Percentiles rank a stretch among this genome's conserved stretches.
phyloP scores from a whole-genome alignment of 2,797 vertebrate species.

The Limosa lapponica region DNA sequence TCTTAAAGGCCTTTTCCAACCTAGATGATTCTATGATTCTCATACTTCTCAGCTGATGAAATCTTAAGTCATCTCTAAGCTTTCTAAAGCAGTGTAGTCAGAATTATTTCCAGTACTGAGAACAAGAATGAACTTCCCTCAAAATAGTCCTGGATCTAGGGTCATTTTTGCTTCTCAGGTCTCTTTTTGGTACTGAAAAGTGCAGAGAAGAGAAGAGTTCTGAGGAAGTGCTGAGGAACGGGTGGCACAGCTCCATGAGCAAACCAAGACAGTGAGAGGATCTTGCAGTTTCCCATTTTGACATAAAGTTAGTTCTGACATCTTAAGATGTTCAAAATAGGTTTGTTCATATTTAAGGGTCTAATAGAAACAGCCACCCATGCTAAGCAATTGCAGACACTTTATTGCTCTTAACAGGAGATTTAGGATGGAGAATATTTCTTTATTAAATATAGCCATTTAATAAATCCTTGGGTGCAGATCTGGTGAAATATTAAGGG shows the following conservation, averaged over 20 bases:
- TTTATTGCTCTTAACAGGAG: neutral
- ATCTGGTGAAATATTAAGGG: neutral
- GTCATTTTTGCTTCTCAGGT: neutral
- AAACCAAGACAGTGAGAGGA: neutral
- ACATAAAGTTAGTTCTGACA: neutral
- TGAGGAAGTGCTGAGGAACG: neutral
- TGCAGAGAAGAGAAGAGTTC: neutral
- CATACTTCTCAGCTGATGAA: neutral
- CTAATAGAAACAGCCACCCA: neutral
- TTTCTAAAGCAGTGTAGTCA: neutral
- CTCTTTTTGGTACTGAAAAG: neutral
- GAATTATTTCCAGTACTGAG: neutral
- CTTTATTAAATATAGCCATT: neutral
- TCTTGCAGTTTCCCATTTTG: neutral
- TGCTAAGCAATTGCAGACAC: neutral
- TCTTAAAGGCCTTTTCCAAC: neutral
- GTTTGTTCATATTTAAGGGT: neutral
- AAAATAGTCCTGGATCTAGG: neutral
- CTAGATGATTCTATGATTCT: neutral
- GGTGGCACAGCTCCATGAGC: neutral
- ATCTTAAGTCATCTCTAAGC: neutral
- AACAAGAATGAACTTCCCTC: neutral
- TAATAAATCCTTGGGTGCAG: neutral
- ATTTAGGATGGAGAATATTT: neutral
- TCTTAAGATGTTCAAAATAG: neutral